Evolutionary conservation across 2,888 invertebrate species (phyloP), one percentile per base, ranked within the genome.

Genomic region (Steinernema carpocapsae): DNA sequence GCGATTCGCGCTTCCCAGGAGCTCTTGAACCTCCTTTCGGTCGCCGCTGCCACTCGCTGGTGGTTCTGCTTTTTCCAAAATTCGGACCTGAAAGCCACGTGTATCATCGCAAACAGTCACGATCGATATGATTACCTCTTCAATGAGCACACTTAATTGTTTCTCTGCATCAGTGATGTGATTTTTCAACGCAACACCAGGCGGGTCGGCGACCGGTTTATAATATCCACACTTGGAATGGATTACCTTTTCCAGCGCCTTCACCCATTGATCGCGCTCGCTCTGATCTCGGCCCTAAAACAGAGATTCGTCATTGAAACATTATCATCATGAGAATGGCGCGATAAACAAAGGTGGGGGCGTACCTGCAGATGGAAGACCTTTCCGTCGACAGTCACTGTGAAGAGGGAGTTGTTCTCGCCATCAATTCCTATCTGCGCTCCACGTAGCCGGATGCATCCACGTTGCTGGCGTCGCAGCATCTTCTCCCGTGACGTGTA

Each of bases 381-480:
- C 90, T 99, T 99, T 85, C 96, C 94, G 89, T 99, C 99, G 71
- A 97, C 97, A 4, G 96, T 97, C 86, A 99, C 95, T 71, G 97
- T 99, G 90, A 99, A 99, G 4, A 97, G 97, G 87, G 96, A 95
- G 83, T 91, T 91, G 89, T 99, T 97, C 88, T 97, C 97, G 88
- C 97, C 96, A 88, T 99, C 97, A 84, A 99, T 99, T 70, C 99
- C 99, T 87, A 99, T 94, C 56, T 97, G 93, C 0, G 99, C 97
- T 71, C 95, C 96, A 89, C 89, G 82, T 56, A 99, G 91, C n/a
- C 97, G 91, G 43, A 99, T 97, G 90, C 97, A 97, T 72, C 99
- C 97, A 79, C 97, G 91, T 76, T 97, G 91, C 45, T 96, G 95
- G 17, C 97, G 97, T 78, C 95, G 92, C 89, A 95, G 94, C 97